Percentiles rank a stretch among this genome's conserved stretches.
Evolutionary conservation across 1,140 invertebrate species (phyloP).

Genomic region (Atta cephalotes): DNA sequence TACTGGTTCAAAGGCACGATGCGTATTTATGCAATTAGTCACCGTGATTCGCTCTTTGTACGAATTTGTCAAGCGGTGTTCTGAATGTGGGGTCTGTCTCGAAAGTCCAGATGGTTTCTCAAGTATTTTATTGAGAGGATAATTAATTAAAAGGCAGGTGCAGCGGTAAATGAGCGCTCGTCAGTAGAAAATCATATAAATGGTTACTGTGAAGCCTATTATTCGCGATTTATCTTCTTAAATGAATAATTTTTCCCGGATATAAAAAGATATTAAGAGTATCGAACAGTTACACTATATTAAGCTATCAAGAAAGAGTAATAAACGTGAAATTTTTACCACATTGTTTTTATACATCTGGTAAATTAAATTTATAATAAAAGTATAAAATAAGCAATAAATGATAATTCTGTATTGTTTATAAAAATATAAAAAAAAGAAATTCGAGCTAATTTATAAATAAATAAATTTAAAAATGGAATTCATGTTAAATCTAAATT

Average conservation of each 20-base stretch:
- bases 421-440: neutral
- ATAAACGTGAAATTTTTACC: neutral
- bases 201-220: conserved; percentile 25
- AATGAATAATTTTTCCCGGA: neutral
- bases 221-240: conserved; percentile 27
- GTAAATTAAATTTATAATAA: neutral
- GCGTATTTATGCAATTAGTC: conserved; percentile 49
- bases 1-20: conserved; percentile 24
- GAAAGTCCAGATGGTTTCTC: neutral
- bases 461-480: neutral
- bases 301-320: neutral
- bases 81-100: neutral
- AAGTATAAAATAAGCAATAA: neutral
- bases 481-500: neutral
- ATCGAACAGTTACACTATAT: neutral
- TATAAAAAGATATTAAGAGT: neutral
- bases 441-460: neutral
- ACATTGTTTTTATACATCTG: neutral
- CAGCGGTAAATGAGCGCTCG: neutral
- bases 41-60: conserved; percentile 6
- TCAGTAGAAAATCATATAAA: conserved; percentile 4
- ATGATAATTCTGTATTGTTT: neutral
- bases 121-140: conserved; percentile 38
- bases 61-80: conserved; percentile 28
- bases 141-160: conserved; percentile 48